Evolutionary conservation across 2,113 vertebrate genomes (phyloP), one percentile per base, ranked within the genome.

Genomic region (Stomatorhinus ivindoensis): DNA sequence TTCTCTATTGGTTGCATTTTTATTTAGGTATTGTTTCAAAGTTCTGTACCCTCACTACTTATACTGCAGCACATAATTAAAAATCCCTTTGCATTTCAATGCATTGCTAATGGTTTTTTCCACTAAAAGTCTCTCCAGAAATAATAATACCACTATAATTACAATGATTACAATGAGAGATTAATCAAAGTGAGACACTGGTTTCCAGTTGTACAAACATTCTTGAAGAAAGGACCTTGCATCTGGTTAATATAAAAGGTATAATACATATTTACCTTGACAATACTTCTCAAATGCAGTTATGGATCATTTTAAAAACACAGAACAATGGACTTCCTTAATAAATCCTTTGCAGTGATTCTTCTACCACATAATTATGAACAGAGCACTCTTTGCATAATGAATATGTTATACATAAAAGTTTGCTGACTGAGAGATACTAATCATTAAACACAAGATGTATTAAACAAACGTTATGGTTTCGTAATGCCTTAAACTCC

Each of bases 141-240:
- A 92, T 42, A 93, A 94, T 88, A 92, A 5, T 46, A 19, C 1
- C 83, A 84, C 61, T 15, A n/a, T 90, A 88, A 92, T 87, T 92
- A 55, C 88, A 85, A 58, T 51, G 76, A 47, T 87, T 35, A 93
- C 87, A 91, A 89, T 89, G 69, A 90, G 8, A 50, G 80, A 92
- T 89, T 1, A 65, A 91, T 92, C 84, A 92, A 90, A 92, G 88
- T 13, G 46, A 90, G 44, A 82, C 50, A 8, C 61, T 47, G 48
- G 61, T 51, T 89, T 89, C 90, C 48, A 51, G 19, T 90, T 88
- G 44, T 86, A 91, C 73, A 82, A 91, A 89, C 42, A 90, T 90
- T 91, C 83, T 88, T 83, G 88, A 73, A 69, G 19, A 88, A 88
- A 48, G 24, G 46, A 44, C 44, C 87, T 48, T 88, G 65, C 42